phyloP scores from a whole-genome alignment of 2,888 invertebrate species.

The Caenorhabditis sp. region DNA sequence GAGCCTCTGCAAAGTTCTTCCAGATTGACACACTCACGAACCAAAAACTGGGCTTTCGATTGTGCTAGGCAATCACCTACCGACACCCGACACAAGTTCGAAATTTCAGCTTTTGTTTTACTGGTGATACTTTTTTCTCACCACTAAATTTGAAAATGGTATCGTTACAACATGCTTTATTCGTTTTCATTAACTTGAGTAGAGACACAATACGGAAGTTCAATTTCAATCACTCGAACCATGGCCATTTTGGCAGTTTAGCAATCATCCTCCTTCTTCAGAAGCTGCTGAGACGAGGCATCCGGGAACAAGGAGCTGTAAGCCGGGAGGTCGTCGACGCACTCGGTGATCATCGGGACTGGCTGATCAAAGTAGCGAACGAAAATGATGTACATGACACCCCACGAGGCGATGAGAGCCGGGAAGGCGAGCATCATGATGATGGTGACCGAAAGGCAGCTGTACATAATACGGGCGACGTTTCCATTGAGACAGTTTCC shows the following conservation, averaged over 20 bases:
- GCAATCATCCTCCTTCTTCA: constrained; percentile 40
- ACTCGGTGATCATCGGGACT: constrained; percentile 22
- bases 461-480: constrained; percentile 52
- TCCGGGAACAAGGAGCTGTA: constrained; percentile 52
- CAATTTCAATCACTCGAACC: background rate
- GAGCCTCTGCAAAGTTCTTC: no score
- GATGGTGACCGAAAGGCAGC: constrained; percentile 51
- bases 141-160: no score
- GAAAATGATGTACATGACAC: constrained; percentile 52
- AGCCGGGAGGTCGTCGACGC: constrained; percentile 43
- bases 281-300: background rate
- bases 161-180: no score
- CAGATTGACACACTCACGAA: no score
- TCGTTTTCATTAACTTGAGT: background rate
- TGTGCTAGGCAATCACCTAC: no score
- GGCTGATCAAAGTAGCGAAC: constrained; percentile 51
- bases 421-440: constrained; percentile 55
- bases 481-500: constrained; percentile 57
- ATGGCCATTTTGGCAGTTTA: background rate
- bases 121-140: no score
- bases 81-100: no score
- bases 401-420: constrained; percentile 45
- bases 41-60: no score
- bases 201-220: background rate
- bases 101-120: no score